These are phyloP conservation scores for Brachynemurus nebulosus DNA, from an alignment of 2,888 invertebrate genomes.

Conservation along the genomic window DNA sequence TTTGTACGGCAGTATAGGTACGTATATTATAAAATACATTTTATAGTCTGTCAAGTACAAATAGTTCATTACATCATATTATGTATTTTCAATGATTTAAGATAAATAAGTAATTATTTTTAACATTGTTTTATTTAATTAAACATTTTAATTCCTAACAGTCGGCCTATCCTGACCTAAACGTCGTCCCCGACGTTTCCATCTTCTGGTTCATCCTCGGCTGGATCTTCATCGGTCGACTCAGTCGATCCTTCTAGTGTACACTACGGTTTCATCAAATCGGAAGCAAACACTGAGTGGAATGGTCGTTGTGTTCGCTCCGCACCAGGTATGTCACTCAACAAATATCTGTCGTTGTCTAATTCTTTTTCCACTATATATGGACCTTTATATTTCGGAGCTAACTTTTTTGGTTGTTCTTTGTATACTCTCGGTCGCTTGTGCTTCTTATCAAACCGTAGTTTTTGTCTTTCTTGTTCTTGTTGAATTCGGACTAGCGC, in stretches of 20 bases:
- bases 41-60: too few species aligned
- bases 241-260: too few species aligned
- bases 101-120: not conserved
- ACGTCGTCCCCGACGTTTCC: not conserved
- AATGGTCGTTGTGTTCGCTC: not conserved
- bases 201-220: not conserved
- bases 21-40: too few species aligned
- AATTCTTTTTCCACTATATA: not conserved
- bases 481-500: not conserved
- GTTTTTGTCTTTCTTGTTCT: not conserved
- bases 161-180: not conserved
- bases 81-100: too few species aligned
- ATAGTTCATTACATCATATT: too few species aligned
- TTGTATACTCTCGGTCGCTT: not conserved
- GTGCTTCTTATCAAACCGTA: not conserved
- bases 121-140: not conserved
- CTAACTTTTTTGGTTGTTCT: not conserved
- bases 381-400: not conserved
- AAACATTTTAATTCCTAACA: not conserved
- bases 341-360: not conserved
- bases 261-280: too few species aligned
- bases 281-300: not conserved
- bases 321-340: not conserved
- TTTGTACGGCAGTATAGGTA: too few species aligned
- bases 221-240: too few species aligned